A percentile compares a stretch with the other conserved stretches of the same genome.
Evolutionary conservation across 2,797 vertebrate species (phyloP).

Genomic region (Gymnopithys bicolor): DNA sequence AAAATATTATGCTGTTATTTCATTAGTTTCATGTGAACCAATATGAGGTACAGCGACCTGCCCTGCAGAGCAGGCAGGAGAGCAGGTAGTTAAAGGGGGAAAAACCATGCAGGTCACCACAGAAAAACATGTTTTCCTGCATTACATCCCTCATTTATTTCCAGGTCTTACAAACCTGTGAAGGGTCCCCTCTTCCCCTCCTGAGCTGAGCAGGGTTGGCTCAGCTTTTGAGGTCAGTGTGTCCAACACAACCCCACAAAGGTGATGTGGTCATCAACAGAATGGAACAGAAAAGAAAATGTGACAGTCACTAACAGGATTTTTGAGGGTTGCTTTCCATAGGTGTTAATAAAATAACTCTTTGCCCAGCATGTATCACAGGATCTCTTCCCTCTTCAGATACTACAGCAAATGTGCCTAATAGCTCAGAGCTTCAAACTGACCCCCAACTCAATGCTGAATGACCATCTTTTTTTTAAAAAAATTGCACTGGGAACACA

Average conservation of each 20-base stretch:
- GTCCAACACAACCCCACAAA: background rate
- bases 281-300: background rate
- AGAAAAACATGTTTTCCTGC: background rate
- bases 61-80: background rate
- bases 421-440: background rate
- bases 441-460: background rate
- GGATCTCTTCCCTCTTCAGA: background rate
- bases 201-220: background rate
- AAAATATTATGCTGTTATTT: constrained; percentile 47
- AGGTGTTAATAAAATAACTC: background rate
- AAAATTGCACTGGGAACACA: fast-evolving
- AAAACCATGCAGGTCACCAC: background rate
- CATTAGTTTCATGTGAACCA: background rate
- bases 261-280: background rate
- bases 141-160: fast-evolving
- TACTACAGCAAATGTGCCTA: background rate
- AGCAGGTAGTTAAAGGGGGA: background rate
- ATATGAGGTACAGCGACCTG: background rate
- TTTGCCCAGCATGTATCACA: background rate
- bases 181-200: background rate
- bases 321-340: background rate
- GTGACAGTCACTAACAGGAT: too few species aligned
- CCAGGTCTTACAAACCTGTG: background rate
- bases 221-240: background rate
- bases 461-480: too few species aligned